These are phyloP conservation scores for Drosophila fuyamai DNA, from an alignment of 1,140 invertebrate species.

Conservation along the genomic window DNA sequence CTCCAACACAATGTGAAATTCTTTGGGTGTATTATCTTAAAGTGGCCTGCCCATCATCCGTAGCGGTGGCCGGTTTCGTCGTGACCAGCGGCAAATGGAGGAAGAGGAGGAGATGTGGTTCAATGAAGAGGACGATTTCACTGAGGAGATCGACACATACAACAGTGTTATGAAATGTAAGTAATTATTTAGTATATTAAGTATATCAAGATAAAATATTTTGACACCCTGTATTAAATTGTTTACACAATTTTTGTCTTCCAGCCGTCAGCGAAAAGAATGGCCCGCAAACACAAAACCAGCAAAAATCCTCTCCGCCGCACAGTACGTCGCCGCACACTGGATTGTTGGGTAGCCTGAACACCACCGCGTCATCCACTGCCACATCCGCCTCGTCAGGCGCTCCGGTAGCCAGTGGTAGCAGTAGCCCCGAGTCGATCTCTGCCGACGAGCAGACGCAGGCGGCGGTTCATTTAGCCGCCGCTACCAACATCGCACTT, in stretches of 20 bases:
- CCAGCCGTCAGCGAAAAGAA: conserved; percentile 80
- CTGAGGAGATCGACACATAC: conserved; percentile 88
- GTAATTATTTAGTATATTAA: conserved; percentile 4
- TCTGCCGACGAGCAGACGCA: conserved; percentile 62
- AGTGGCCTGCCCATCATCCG: conserved; percentile 89
- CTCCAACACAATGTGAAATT: conserved; percentile 17
- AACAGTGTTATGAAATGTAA: conserved; percentile 85
- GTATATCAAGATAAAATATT: no score
- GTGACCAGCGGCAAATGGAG: conserved; percentile 96
- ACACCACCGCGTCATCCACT: conserved; percentile 70
- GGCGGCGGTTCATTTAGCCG: conserved; percentile 68
- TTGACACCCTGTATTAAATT: not conserved
- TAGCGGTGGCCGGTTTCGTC: conserved; percentile 92
- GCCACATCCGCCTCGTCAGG: conserved; percentile 54
- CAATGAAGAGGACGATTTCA: conserved; percentile 97
- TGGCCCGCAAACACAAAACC: conserved; percentile 72
- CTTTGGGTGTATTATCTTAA: conserved; percentile 75
- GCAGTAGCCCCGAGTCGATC: conserved; percentile 62
- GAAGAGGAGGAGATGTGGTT: conserved; percentile 99
- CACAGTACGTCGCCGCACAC: conserved; percentile 68
- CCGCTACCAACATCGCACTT: conserved; percentile 74
- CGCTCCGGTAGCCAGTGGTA: conserved; percentile 54
- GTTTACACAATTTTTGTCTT: not conserved
- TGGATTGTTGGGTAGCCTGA: conserved; percentile 69
- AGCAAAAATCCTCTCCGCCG: conserved; percentile 77